Evolutionary conservation across 2,888 invertebrate genomes (phyloP).

Genomic region (Amorpha juglandis): DNA sequence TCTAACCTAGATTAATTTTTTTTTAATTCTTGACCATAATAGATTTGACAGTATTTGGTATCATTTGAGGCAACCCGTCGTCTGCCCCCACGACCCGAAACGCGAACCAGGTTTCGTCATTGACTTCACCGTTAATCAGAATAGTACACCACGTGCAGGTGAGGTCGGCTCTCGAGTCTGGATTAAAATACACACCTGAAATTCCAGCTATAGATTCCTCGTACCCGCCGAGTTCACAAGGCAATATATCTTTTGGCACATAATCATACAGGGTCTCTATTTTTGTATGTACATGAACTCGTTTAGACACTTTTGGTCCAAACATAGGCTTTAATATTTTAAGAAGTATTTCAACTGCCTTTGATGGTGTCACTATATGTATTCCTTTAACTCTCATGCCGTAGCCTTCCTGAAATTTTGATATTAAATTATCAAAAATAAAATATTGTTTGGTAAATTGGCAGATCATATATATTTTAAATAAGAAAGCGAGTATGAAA

Average conservation of each 20-base stretch:
- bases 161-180: too few relatives aligned
- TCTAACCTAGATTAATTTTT: too few relatives aligned
- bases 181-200: conserved; percentile 33
- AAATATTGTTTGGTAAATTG: too few relatives aligned
- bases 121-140: too few relatives aligned
- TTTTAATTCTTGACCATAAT: too few relatives aligned
- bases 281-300: conserved; percentile 38
- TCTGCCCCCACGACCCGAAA: too few relatives aligned
- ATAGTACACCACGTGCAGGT: too few relatives aligned
- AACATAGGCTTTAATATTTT: conserved; percentile 31
- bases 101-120: too few relatives aligned
- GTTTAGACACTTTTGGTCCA: conserved; percentile 46
- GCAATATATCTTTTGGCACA: conserved; percentile 34
- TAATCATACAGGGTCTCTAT: conserved; percentile 30
- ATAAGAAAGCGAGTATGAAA: too few relatives aligned
- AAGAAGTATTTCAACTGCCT: conserved; percentile 15
- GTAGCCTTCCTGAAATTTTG: conserved; percentile 24
- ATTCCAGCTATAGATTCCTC: conserved; percentile 35
- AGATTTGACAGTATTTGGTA: too few relatives aligned
- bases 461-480: too few relatives aligned
- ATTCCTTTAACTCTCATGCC: conserved; percentile 27
- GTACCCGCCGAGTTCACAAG: conserved; percentile 38
- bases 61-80: too few relatives aligned
- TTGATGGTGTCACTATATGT: conserved; percentile 23
- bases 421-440: neutral